phyloP scores from a whole-genome alignment of 2,113 vertebrate species.

The Pygoscelis adeliae region DNA sequence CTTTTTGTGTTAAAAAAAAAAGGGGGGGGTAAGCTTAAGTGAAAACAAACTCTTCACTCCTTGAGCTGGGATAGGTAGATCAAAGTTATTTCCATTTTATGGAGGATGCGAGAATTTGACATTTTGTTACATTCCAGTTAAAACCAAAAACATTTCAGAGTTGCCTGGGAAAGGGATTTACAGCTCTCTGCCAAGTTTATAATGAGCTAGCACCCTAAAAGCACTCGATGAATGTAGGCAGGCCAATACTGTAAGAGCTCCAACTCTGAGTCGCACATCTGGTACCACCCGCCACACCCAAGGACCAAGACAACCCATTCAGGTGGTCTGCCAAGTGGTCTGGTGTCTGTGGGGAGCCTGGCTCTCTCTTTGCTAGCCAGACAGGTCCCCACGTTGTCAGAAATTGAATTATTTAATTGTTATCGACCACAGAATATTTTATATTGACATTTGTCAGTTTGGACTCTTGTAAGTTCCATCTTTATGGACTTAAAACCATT shows the following conservation, averaged over 20 bases:
- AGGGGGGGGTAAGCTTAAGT: not conserved
- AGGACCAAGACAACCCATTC: rapidly evolving
- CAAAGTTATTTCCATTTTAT: not conserved
- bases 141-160: not conserved
- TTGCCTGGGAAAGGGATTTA: not conserved
- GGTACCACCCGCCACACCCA: too few relatives aligned
- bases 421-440: not conserved
- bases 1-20: not conserved
- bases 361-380: not conserved
- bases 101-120: not conserved
- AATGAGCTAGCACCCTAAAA: not conserved
- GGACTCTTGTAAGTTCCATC: not conserved
- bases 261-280: rapidly evolving
- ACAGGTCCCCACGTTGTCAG: not conserved
- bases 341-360: not conserved
- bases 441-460: not conserved
- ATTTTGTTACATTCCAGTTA: not conserved
- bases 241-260: not conserved
- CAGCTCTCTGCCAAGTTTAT: not conserved
- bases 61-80: not conserved
- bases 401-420: not conserved
- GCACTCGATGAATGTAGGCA: not conserved
- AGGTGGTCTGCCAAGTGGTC: not conserved
- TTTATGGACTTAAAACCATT: not conserved
- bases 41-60: not conserved